Percentiles rank a stretch among this genome's conserved stretches.
phyloP scores from a whole-genome alignment of 2,888 invertebrate species.

The Rhingia campestris region DNA sequence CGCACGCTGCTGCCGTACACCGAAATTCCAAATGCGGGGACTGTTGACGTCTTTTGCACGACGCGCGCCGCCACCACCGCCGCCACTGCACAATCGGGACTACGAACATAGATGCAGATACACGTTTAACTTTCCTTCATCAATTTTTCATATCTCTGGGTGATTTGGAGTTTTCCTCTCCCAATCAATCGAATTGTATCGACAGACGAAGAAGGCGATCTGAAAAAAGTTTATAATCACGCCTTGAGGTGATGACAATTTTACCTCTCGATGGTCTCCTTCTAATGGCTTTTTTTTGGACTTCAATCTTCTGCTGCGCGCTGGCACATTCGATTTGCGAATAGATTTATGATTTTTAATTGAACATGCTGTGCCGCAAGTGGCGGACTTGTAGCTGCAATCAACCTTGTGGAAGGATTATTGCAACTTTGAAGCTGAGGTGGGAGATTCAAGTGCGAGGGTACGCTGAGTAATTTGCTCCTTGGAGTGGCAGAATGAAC shows the following conservation, averaged over 20 bases:
- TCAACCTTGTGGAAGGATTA: conserved; percentile 53
- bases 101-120: conserved; percentile 20
- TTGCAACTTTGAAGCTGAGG: conserved; percentile 45
- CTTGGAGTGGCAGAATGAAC: conserved; percentile 49
- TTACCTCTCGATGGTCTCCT: conserved; percentile 41
- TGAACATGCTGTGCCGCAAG: conserved; percentile 54
- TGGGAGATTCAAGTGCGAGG: conserved; percentile 36
- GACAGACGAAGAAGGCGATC: conserved; percentile 34
- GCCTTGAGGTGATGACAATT: conserved; percentile 68
- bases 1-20: conserved; percentile 54
- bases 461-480: conserved; percentile 30
- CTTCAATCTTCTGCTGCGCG: conserved; percentile 42
- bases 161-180: conserved; percentile 61
- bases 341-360: conserved; percentile 70
- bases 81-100: not conserved
- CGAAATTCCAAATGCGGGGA: conserved; percentile 51
- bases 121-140: conserved; percentile 65
- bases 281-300: conserved; percentile 38
- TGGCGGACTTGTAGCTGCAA: conserved; percentile 47
- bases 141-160: conserved; percentile 72
- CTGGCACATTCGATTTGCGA: conserved; percentile 58
- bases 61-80: conserved; percentile 11
- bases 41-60: conserved; percentile 33
- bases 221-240: conserved; percentile 58
- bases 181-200: conserved; percentile 66